Evolutionary conservation across 2,113 vertebrate genomes (phyloP).

Genomic region (Turnix velox): DNA sequence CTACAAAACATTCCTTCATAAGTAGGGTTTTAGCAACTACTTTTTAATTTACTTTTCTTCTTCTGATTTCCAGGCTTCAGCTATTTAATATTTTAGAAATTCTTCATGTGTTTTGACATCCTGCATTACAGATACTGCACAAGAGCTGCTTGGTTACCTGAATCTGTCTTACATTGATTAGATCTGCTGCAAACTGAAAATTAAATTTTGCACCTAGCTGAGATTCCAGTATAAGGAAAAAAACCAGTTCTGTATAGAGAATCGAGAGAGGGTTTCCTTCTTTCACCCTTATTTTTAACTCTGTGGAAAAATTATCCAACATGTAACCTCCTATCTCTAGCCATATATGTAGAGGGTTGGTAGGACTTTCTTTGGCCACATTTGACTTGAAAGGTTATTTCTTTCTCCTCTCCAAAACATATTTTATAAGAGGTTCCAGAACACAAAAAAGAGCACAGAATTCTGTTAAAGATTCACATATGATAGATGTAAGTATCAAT

Average conservation of each 20-base stretch:
- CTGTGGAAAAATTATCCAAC: not conserved
- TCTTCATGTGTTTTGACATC: not conserved
- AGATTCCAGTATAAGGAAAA: not conserved
- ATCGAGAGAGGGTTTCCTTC: not conserved
- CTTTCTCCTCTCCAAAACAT: not conserved
- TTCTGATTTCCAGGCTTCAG: not conserved
- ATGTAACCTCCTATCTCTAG: not conserved
- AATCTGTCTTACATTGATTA: not conserved
- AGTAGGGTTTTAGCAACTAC: not conserved
- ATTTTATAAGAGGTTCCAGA: not conserved
- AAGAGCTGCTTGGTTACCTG: not conserved
- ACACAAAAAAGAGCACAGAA: not conserved
- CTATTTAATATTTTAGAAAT: not conserved
- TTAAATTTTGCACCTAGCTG: not conserved
- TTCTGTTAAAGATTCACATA: not conserved
- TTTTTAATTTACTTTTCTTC: too few relatives aligned
- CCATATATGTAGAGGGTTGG: not conserved
- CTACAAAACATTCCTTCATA: not conserved
- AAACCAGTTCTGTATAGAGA: not conserved
- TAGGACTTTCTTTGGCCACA: not conserved
- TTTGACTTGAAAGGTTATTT: not conserved
- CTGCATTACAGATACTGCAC: not conserved
- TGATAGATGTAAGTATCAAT: not conserved
- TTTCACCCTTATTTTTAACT: not conserved
- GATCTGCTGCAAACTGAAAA: not conserved